Conservation (phyloP, 2,888 invertebrate species). For the Orthonevra nobilis region DNA sequence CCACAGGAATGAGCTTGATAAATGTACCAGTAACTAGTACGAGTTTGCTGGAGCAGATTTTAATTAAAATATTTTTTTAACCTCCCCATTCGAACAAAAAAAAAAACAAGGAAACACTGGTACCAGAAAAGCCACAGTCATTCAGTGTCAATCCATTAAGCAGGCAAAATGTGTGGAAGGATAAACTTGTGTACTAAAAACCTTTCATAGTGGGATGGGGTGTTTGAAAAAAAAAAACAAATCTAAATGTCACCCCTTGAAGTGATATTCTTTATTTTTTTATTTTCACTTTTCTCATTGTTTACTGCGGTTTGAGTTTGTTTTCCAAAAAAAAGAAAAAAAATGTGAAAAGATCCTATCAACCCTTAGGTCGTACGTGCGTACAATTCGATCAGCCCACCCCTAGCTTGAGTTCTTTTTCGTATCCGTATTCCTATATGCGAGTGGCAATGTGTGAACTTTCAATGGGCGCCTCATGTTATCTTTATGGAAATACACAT, state of each 20-base stretch:
- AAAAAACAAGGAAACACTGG: neutral
- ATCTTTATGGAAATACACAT: conserved; percentile 61
- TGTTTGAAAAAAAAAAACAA: conserved; percentile 27
- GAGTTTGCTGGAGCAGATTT: conserved; percentile 48
- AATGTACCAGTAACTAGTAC: too few relatives aligned
- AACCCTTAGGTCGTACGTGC: conserved; percentile 64
- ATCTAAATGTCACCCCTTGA: conserved; percentile 63
- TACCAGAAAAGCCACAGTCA: conserved; percentile 59
- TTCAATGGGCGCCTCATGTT: conserved; percentile 60
- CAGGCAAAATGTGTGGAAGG: conserved; percentile 58
- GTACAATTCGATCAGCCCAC: conserved; percentile 63
- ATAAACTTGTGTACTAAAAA: conserved; percentile 13
- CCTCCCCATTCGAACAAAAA: conserved; percentile 4
- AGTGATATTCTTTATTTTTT: conserved; percentile 23
- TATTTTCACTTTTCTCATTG: conserved; percentile 50
- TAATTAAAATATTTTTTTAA: conserved; percentile 51
- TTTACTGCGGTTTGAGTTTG: conserved; percentile 69
- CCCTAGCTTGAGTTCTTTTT: conserved; percentile 5
- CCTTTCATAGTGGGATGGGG: conserved; percentile 9
- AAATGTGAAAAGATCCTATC: conserved; percentile 30
- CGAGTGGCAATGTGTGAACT: conserved; percentile 62
- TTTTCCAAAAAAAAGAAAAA: conserved; percentile 59
- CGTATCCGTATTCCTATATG: too few relatives aligned
- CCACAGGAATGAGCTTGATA: conserved; percentile 60
- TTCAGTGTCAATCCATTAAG: conserved; percentile 68